Base-by-base conservation (phyloP, 2,888 invertebrate genomes). In the Brenthis hecate region DNA sequence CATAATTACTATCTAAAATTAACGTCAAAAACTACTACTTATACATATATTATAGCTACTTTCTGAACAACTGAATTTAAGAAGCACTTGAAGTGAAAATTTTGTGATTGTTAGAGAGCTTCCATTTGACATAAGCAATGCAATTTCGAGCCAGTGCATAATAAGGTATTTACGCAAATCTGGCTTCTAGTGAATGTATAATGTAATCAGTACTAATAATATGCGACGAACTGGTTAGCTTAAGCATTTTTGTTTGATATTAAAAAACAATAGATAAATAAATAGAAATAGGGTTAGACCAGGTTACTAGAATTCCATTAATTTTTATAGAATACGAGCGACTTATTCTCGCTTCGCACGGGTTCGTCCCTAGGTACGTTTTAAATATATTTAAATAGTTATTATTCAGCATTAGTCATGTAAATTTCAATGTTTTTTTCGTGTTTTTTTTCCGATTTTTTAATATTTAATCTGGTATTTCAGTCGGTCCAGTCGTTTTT, bases 141-240 rank as follows among this genome's bases (percentile, higher is more conserved):
- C 71, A 74, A 83, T 83, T 85, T 83, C 79, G 61, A 60, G 65
- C 63, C 75, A 79, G 80, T 80, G 85, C 68, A 65, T 73, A 71
- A 73, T 73, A 68, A 72, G 64, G 64, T 68, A 69, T 73, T 69
- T 69, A 71, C 65, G 82, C 84, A 86, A 88, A 88, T 87, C 85
- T 84, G 80, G 79, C 80, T 84, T 80, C 82, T 85, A 84, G 86
- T 90, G 89, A 91, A 90, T 89, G 81, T 84, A 84, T 89, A 89
- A 90, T 89, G 88, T 85, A 89, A 90, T 91, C 85, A 88, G 80
- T 73, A 76, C 82, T 80, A 81, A 82, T 82, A 77, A 76, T 74
- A 75, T 73, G 72, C 70, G 70, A 74, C 60, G 62, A 69, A 69
- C 66, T 72, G 60, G 50, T 61, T 68, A 58, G 23, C 23, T 53